A percentile compares a stretch with the other conserved stretches of the same genome.
These are phyloP conservation scores for Nyctibius grandis DNA, from an alignment of 2,797 vertebrate genomes.

Conservation along the genomic window DNA sequence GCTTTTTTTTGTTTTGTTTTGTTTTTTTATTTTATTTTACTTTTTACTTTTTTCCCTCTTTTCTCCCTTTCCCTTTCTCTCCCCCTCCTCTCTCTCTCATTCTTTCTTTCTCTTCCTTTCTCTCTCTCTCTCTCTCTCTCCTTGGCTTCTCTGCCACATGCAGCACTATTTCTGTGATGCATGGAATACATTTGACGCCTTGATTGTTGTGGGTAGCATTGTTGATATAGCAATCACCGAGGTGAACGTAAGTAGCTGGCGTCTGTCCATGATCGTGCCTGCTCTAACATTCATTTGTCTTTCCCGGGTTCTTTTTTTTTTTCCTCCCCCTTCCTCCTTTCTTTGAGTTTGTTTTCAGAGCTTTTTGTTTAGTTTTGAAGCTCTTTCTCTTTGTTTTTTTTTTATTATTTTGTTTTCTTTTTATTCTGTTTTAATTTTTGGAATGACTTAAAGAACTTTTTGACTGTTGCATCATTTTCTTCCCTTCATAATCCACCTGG, in stretches of 20 bases:
- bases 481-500: conserved; percentile 77
- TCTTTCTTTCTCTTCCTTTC: conserved; percentile 74
- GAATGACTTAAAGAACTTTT: conserved; percentile 66
- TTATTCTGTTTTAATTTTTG: conserved; percentile 48
- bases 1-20: conserved; percentile 72
- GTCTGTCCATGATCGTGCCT: conserved; percentile 86
- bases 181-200: conserved; percentile 99
- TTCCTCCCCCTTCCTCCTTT: background rate
- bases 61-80: conserved; percentile 39
- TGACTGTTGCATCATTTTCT: conserved; percentile 73
- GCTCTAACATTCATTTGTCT: conserved; percentile 78
- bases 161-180: conserved; percentile 99
- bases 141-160: conserved; percentile 83
- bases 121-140: conserved; percentile 65
- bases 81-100: conserved; percentile 19
- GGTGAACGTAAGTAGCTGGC: conserved; percentile 98
- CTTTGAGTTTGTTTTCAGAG: conserved; percentile 41
- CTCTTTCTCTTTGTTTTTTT: background rate
- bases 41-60: conserved; percentile 60
- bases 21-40: conserved; percentile 73
- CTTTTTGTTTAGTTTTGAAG: conserved; percentile 37
- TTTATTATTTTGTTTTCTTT: background rate
- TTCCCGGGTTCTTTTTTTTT: conserved; percentile 67
- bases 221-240: conserved; percentile 99
- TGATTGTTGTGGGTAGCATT: conserved; percentile 99